Base-by-base conservation (phyloP, 1,140 invertebrate species). In the Papilio xuthus region DNA sequence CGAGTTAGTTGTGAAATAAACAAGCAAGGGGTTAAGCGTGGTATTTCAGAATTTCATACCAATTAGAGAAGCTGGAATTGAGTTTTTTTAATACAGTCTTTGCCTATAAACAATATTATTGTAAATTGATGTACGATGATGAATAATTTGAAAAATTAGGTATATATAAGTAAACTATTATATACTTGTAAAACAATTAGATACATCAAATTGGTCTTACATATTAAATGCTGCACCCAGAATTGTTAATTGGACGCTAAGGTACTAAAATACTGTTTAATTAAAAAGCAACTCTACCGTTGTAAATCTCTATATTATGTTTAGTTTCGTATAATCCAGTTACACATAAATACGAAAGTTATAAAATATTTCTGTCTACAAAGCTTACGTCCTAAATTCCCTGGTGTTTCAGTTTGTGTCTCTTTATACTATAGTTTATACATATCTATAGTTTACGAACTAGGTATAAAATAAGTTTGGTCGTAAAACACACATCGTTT, bases 1-100 rank as follows among this genome's bases (percentile, higher is more conserved):
- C 71, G 41, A 26, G 71, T 73, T 47, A 73, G 50, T 42, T 73
- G 42, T 42, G 20, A 50, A 50, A 73, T 50, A 73, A 73, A 50
- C 41, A 73, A 47, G 67, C 67, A 4, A 7, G 71, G 20, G 42
- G 9, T 72, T 47, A 26, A 15, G 71, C 41, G 20, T 23, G 7
- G 20, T 23, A n/a, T 28, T 67, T 67, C 26, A 67, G 26, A 15
- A 60, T 60, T 67, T 67, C 26, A 67, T 67, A 67, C 4, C 60
- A 67, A 67, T 67, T 67, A 67, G 60, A 28, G 13, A 67, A 67
- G 60, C 28, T 67, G 15, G 60, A 67, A 28, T 67, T 23, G 56
- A 60, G 56, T 60, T 32, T 67, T 63, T 56, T 26, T 60, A 32
- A 7, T 28, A 18, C 13, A 67, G 32, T 28, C 13, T 67, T 60